phyloP scores from a whole-genome alignment of 2,797 vertebrate species.

The Coregonus ussuriensis region DNA sequence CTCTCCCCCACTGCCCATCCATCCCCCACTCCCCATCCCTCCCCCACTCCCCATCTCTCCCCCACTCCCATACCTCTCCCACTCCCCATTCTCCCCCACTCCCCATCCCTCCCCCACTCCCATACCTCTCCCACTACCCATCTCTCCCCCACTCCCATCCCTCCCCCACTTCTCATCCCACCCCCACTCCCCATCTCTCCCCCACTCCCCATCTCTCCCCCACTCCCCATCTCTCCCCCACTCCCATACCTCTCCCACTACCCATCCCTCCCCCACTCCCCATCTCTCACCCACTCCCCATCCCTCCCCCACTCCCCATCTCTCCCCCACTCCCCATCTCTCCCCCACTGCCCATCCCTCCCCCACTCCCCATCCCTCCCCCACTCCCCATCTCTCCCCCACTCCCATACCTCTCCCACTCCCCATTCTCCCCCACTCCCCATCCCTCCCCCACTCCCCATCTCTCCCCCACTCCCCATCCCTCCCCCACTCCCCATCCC shows the following conservation, averaged over 20 bases:
- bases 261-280: not conserved
- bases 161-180: not conserved
- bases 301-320: not conserved
- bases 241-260: not conserved
- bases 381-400: not conserved
- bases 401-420: no score
- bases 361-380: not conserved
- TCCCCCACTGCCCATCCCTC: not conserved
- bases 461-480: no score
- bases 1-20: not conserved
- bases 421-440: not conserved
- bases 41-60: not conserved
- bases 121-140: not conserved
- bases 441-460: no score
- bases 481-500: no score
- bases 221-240: not conserved
- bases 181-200: not conserved
- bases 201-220: not conserved
- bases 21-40: not conserved
- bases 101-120: not conserved
- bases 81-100: not conserved
- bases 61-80: not conserved
- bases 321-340: not conserved
- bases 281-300: not conserved
- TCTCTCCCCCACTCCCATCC: not conserved